Conservation (phyloP, 2,113 vertebrate species). For the Campylorhamphus procurvoides region DNA sequence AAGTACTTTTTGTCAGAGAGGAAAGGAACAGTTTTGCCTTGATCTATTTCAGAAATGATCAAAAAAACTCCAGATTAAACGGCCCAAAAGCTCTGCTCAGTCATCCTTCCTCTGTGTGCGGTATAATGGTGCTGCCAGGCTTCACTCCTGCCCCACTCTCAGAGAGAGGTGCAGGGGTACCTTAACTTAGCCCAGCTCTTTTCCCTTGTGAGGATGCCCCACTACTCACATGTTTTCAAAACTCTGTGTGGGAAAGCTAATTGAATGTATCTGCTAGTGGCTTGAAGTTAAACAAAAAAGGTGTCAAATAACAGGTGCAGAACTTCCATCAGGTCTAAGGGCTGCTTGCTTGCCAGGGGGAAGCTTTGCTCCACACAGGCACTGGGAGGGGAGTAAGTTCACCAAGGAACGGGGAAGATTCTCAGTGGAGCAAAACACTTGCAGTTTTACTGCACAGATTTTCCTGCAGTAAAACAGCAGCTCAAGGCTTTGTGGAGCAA, state of each 20-base stretch:
- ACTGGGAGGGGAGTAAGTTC: background rate
- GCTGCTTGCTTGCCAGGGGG: background rate
- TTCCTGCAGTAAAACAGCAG: background rate
- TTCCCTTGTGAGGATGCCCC: background rate
- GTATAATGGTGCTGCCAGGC: background rate
- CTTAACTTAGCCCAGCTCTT: background rate
- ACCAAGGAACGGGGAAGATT: background rate
- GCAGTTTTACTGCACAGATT: background rate
- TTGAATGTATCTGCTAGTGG: background rate
- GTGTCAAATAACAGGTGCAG: background rate
- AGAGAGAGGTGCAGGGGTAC: background rate
- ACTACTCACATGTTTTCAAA: background rate
- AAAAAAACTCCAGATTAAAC: slow-evolving; percentile 20
- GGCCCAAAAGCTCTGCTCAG: background rate
- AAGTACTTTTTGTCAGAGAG: background rate
- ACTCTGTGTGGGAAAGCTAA: background rate
- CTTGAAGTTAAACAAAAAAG: background rate
- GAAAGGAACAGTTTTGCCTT: slow-evolving; percentile 22
- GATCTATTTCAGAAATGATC: slow-evolving; percentile 38
- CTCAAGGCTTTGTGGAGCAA: background rate
- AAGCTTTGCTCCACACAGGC: background rate
- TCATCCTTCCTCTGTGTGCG: background rate
- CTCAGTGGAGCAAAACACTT: background rate
- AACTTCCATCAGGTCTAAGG: background rate
- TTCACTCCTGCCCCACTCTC: background rate